Base-by-base conservation (phyloP, 1,140 invertebrate genomes). In the Hycleus cichorii region DNA sequence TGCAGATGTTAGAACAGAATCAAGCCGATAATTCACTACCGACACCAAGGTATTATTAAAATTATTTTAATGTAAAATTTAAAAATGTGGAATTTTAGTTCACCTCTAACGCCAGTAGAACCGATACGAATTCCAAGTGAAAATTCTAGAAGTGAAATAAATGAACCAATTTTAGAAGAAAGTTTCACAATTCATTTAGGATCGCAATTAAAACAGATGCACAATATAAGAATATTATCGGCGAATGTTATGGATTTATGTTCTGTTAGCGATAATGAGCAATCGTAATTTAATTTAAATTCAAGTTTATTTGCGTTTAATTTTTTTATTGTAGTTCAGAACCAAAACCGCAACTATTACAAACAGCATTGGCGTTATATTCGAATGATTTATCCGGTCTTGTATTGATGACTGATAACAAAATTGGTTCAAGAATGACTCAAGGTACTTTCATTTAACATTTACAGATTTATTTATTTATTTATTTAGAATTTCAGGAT, bases 131-230 rank as follows among this genome's bases (percentile, higher is more conserved):
- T n/a, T 9, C 11, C 9, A 1, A 42, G 6, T n/a, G 40, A n/a
- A 10, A 42, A 42, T n/a, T n/a, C 40, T 27, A 62, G 49, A 47
- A 62, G 70, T n/a, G 68, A 70, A 4, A 42, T 58, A 39, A 63
- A 60, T 69, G 64, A 59, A 69, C 71, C 75, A 71, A 18, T 75
- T 69, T 60, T 91, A 67, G 93, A 97, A 77, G 94, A 97, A 78
- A 97, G 94, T 77, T 97, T 97, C 72, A 98, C 94, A 10, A 97
- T 97, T 67, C 93, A 97, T 78, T 78, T 97, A 54, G 95, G 95
- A 57, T 93, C 94, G 2, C 96, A 99, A 77, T 83, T 98, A 76
- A 99, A 99, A 77, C 93, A 97, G 70, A 98, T 95, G 80, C 95
- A 99, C 75, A 99, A 99, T 76, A 88, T 98, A 62, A 80, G 95